Evolutionary conservation across 2,888 invertebrate species (phyloP).

Genomic region (Xestia rhomboidea): DNA sequence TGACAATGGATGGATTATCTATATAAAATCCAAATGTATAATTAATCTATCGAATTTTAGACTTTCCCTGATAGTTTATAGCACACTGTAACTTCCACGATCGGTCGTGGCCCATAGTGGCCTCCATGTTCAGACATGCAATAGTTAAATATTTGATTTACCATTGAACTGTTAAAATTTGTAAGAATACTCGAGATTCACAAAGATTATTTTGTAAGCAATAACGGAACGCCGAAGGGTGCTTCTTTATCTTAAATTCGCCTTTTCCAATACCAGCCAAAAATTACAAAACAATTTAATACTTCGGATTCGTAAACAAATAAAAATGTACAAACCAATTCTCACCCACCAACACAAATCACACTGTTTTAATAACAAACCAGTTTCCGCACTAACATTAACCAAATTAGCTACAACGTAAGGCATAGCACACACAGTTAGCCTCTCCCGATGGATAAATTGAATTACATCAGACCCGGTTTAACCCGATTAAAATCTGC

Average conservation of each 20-base stretch:
- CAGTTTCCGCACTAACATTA: constrained; percentile 49
- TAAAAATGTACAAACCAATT: not conserved
- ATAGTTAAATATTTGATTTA: not conserved
- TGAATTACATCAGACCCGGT: constrained; percentile 80
- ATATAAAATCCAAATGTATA: not conserved
- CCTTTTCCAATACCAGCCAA: not conserved
- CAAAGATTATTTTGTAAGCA: constrained; percentile 79
- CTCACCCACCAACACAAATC: not conserved
- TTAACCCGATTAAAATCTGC: constrained; percentile 84
- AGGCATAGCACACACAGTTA: constrained; percentile 64
- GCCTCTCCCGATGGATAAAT: constrained; percentile 79
- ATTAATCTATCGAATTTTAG: not conserved
- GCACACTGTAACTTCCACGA: not conserved
- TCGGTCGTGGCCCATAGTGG: not conserved
- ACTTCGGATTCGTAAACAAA: not conserved
- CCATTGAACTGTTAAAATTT: constrained; percentile 61
- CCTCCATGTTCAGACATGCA: not conserved
- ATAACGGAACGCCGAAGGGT: constrained; percentile 88
- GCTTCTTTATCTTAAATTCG: too few relatives aligned
- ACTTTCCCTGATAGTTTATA: not conserved
- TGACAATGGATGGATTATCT: too few relatives aligned
- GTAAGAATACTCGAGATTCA: constrained; percentile 72
- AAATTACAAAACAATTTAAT: not conserved
- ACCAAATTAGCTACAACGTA: constrained; percentile 65
- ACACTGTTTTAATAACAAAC: constrained; percentile 38